These are phyloP conservation scores for Elysia crispata DNA, from an alignment of 2,888 invertebrate genomes.

Conservation along the genomic window DNA sequence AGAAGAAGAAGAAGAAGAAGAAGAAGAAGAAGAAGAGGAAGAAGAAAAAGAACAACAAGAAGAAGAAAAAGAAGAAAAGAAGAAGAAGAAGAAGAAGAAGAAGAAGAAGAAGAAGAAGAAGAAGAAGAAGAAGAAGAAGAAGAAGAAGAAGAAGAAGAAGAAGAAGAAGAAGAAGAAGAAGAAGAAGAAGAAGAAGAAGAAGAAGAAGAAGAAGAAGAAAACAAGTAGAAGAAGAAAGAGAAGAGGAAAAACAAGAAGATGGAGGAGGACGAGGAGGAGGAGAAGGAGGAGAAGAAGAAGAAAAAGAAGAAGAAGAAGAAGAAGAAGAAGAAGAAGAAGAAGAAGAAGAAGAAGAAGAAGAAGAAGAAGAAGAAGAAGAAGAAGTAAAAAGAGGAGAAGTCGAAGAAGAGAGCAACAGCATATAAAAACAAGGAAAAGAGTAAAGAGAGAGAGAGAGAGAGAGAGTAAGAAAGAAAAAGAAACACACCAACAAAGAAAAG, in stretches of 20 bases:
- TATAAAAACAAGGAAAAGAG: neutral
- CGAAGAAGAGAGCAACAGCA: neutral
- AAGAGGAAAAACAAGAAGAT: too few species aligned
- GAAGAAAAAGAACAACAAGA: neutral
- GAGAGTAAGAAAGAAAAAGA: too few species aligned
- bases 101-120: neutral
- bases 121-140: neutral
- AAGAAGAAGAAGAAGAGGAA: neutral
- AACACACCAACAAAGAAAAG: too few species aligned
- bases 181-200: neutral
- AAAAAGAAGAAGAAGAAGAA: conserved; percentile 9
- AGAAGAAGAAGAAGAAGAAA: neutral
- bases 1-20: conserved; percentile 17
- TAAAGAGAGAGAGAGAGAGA: conserved; percentile 31
- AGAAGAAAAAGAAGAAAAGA: neutral
- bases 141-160: neutral
- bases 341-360: conserved; percentile 15
- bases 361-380: conserved; percentile 12
- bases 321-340: conserved; percentile 16
- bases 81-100: neutral
- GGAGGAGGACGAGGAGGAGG: neutral
- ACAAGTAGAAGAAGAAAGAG: too few species aligned
- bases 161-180: neutral
- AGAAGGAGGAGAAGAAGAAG: neutral
- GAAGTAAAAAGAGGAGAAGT: conserved; percentile 5